These are phyloP conservation scores for Chaetodon trifascialis DNA, from an alignment of 2,113 vertebrate genomes.

Conservation along the genomic window DNA sequence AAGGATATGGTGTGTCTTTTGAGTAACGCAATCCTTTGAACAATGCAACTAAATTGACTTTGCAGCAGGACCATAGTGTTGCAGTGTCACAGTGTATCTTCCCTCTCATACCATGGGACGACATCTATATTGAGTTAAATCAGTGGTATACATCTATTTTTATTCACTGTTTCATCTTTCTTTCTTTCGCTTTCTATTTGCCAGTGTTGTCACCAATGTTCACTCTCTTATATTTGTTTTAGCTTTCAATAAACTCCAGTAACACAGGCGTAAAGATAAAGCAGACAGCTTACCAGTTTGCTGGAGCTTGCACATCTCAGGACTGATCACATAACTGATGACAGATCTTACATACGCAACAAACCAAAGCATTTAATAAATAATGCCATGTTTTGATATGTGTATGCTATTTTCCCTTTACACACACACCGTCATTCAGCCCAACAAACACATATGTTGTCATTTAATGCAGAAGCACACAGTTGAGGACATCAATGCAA, in stretches of 20 bases:
- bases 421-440: not conserved
- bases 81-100: not conserved
- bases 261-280: not conserved
- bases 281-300: not conserved
- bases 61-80: not conserved
- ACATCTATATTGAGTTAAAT: not conserved
- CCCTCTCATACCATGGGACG: not conserved
- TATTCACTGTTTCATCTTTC: not conserved
- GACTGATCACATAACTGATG: slow-evolving; percentile 11
- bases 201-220: not conserved
- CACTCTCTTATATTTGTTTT: not conserved
- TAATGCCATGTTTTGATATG: slow-evolving; percentile 17
- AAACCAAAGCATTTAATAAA: not conserved
- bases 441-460: not conserved
- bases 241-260: not conserved
- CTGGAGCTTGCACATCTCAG: not conserved
- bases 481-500: slow-evolving; percentile 24
- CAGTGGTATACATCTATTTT: not conserved
- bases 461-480: not conserved
- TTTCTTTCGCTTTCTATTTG: not conserved
- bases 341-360: not conserved
- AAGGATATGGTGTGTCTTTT: slow-evolving; percentile 1
- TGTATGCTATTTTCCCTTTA: slow-evolving; percentile 5
- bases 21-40: not conserved
- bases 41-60: not conserved